A percentile compares a stretch with the other conserved stretches of the same genome.
Evolutionary conservation across 23 tunicate genomes (phyloP).

Genomic region (Botrylloides violaceus): DNA sequence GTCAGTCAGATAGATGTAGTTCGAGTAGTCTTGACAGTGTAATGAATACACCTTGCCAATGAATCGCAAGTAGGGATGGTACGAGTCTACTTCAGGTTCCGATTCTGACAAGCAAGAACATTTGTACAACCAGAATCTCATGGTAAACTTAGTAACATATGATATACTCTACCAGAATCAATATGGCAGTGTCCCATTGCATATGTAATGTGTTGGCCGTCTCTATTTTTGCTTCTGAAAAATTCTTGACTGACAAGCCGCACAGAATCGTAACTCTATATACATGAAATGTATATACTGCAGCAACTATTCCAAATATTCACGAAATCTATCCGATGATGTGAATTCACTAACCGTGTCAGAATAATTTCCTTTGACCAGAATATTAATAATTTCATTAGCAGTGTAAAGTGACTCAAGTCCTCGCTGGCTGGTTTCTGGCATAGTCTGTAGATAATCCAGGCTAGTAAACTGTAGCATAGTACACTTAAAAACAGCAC

Average conservation of each 20-base stretch:
- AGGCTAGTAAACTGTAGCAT: too few relatives aligned
- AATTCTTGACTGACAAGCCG: conserved; percentile 13
- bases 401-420: conserved; percentile 35
- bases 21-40: too few relatives aligned
- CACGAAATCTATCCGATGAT: too few relatives aligned
- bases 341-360: conserved; percentile 1
- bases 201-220: conserved; percentile 32
- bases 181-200: conserved; percentile 69
- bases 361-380: conserved; percentile 32
- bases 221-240: conserved; percentile 7
- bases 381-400: conserved; percentile 42
- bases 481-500: too few relatives aligned
- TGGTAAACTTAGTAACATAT: background rate
- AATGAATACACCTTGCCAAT: too few relatives aligned
- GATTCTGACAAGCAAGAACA: too few relatives aligned
- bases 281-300: too few relatives aligned
- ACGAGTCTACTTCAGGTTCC: too few relatives aligned
- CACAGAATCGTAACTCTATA: conserved; percentile 12
- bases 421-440: conserved; percentile 34
- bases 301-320: too few relatives aligned
- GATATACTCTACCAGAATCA: conserved; percentile 31
- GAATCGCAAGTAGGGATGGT: too few relatives aligned
- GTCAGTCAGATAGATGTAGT: too few relatives aligned
- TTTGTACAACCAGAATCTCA: too few relatives aligned
- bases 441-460: conserved; percentile 4